Base-by-base conservation (phyloP, 1,140 invertebrate genomes). In the Colletes latitarsis region DNA sequence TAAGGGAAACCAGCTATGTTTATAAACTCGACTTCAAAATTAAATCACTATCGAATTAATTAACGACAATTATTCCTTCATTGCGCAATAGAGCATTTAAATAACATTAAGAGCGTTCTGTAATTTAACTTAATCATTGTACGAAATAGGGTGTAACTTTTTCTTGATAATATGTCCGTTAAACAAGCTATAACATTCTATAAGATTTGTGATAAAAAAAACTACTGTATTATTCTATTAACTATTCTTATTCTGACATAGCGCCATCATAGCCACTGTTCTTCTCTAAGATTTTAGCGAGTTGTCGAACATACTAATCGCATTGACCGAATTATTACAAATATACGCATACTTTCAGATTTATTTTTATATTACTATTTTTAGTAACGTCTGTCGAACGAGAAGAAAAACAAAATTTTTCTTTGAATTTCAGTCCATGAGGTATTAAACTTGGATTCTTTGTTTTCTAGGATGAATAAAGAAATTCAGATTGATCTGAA, bases 91-190 rank as follows among this genome's bases (percentile, higher is more conserved):
- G 55, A 85, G n/a, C 43, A 55, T 66, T 77, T 75, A 57, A 71
- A 69, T 53, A 77, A 68, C 21, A 12, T 62, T 67, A 55, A 79
- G 53, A 53, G 30, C 17, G n/a, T 69, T 71, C 46, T 74, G 53
- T 68, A 43, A 70, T 85, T 85, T 76, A 60, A 83, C 62, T 82
- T 81, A 76, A 72, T 55, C 53, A 60, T 63, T 66, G 66, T 71
- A 53, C 81, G 62, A 81, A 75, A 15, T 68, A 79, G 63, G 49
- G 64, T 79, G 69, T 73, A 73, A 79, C 64, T 64, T 49, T 73
- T 55, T 41, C 43, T 64, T 62, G 41, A 79, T 66, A 73, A 19
- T 72, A 79, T 64, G 77, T n/a, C 60, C 60, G 69, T 49, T 79
- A 73, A 64, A 64, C 60, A 10, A 68, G 70, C 55, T 62, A 62